phyloP scores from a whole-genome alignment of 2,888 invertebrate genomes.

The Calameuta filiformis region DNA sequence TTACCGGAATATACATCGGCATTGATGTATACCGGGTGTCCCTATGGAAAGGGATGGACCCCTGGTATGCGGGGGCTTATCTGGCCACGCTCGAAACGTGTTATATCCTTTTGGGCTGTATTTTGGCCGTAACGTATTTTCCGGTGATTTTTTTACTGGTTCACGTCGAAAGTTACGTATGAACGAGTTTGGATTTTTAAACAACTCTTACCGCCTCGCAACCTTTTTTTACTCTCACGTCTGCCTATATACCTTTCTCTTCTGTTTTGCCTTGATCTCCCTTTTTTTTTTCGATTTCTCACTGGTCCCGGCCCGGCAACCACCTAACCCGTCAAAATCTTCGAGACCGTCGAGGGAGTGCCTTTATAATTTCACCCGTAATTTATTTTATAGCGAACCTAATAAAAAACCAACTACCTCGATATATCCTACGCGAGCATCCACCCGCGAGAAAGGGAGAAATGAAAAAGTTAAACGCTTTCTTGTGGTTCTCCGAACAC shows the following conservation, averaged over 20 bases:
- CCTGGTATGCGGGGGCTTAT: slow-evolving; percentile 18
- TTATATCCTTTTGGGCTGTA: slow-evolving; percentile 1
- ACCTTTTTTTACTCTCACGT: slow-evolving; percentile 3
- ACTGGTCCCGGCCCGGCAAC: not conserved
- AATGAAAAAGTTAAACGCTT: slow-evolving; percentile 43
- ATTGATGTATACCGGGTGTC: slow-evolving; percentile 44
- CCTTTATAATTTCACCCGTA: slow-evolving; percentile 51
- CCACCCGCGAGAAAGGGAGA: slow-evolving; percentile 5
- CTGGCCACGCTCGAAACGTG: slow-evolving; percentile 25
- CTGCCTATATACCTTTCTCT: not conserved
- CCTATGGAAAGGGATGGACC: slow-evolving; percentile 21
- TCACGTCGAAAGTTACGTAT: slow-evolving; percentile 34
- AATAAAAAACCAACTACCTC: slow-evolving; percentile 41
- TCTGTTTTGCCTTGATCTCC: slow-evolving; percentile 13
- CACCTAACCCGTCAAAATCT: not conserved
- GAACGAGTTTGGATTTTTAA: slow-evolving; percentile 29
- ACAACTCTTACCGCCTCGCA: not conserved
- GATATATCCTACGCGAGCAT: slow-evolving; percentile 13
- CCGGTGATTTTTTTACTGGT: slow-evolving; percentile 9
- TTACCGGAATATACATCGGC: slow-evolving; percentile 21
- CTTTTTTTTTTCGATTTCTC: not conserved
- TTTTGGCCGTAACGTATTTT: slow-evolving; percentile 1
- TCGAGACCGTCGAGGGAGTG: slow-evolving; percentile 2
- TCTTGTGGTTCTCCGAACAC: slow-evolving; percentile 21
- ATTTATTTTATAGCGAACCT: slow-evolving; percentile 46